Evolutionary conservation across 2,113 vertebrate species (phyloP), one percentile per base, ranked within the genome.

Genomic region (Spea bombifrons): DNA sequence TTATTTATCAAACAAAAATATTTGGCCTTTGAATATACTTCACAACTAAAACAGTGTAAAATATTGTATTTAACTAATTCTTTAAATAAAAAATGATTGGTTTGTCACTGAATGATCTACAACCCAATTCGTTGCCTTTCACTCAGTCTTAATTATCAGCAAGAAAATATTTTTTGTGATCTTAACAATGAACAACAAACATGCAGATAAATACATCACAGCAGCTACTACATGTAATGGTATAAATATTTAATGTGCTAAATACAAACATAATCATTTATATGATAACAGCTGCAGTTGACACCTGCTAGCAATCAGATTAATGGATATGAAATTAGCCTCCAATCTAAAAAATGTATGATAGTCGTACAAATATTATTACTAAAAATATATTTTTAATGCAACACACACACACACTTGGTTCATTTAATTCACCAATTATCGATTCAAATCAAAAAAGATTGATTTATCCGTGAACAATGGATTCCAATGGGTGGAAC

Each of bases 111-210:
- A 66, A 66, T 65, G n/a, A 45, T 66, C 3, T 61, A 75, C 7
- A 15, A 53, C 63, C 13, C 16, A 52, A 30, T n/a, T 66, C 9
- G 71, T 8, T 45, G 50, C 45, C n/a, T 73, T 73, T 15, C 64
- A 55, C 52, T 49, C 16, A 67, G 30, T 52, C 64, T 67, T 75
- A 67, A 55, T 75, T 74, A 55, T 44, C 43, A 44, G 4, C 49
- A 5, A 13, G 64, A 67, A 13, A 7, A 64, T 64, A 61, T 5
- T 61, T 6, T 67, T 44, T 44, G 16, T n/a, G 64, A 61, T 16
- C 63, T 15, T 16, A 3, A n/a, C 13, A 66, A 49, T 75, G 74
- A 66, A 75, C 65, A 75, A 17, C 66, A 67, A 66, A 75, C 72
- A 74, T 49, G 45, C 45, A 49, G 55, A 64, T 64, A 64, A 44